These are phyloP conservation scores for Drosophila parabipectinata DNA, from an alignment of 1,140 invertebrate species.

Conservation along the genomic window DNA sequence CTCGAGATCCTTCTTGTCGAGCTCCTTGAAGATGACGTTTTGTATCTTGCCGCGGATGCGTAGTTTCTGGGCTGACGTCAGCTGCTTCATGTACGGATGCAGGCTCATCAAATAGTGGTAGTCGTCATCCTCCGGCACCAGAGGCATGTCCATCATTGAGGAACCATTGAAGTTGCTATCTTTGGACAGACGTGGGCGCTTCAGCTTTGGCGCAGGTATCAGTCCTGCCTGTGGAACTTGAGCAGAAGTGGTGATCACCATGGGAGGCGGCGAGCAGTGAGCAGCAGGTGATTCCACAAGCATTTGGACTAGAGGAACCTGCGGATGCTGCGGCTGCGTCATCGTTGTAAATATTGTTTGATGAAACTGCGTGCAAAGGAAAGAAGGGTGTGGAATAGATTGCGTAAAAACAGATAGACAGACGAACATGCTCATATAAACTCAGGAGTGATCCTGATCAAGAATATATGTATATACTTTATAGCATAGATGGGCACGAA, in stretches of 20 bases:
- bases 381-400: too few relatives aligned
- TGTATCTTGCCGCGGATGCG: slow-evolving; percentile 83
- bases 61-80: slow-evolving; percentile 79
- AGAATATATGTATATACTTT: too few relatives aligned
- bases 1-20: slow-evolving; percentile 83
- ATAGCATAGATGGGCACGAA: too few relatives aligned
- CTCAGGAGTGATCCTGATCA: too few relatives aligned
- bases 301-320: slow-evolving; percentile 21
- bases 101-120: slow-evolving; percentile 82
- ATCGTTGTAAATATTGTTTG: too few relatives aligned
- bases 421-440: too few relatives aligned
- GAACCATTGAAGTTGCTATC: slow-evolving; percentile 83
- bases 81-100: slow-evolving; percentile 82
- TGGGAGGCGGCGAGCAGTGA: slow-evolving; percentile 61
- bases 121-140: slow-evolving; percentile 82
- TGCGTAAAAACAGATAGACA: too few relatives aligned
- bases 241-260: slow-evolving; percentile 58
- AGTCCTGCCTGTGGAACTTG: slow-evolving; percentile 50
- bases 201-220: slow-evolving; percentile 76
- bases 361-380: too few relatives aligned
- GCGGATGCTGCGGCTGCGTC: background rate
- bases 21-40: slow-evolving; percentile 83
- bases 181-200: slow-evolving; percentile 75
- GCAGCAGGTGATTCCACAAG: slow-evolving; percentile 42
- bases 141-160: slow-evolving; percentile 73